Percentiles rank a stretch among this genome's conserved stretches.
These are phyloP conservation scores for Limenitis arthemis DNA, from an alignment of 2,888 invertebrate genomes.

Conservation along the genomic window DNA sequence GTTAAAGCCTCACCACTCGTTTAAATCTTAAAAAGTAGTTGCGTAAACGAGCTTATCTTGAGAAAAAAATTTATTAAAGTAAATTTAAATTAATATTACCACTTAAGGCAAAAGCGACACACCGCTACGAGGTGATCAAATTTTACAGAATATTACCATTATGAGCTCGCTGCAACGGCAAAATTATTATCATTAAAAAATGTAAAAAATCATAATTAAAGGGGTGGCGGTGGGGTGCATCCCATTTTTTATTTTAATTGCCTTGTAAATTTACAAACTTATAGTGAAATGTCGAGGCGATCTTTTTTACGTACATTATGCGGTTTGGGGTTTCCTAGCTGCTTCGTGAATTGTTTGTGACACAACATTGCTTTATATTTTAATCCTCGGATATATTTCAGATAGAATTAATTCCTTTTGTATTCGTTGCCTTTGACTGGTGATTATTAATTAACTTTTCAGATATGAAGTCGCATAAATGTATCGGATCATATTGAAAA, in stretches of 20 bases:
- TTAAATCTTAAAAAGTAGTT: too few relatives aligned
- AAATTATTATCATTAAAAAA: conserved; percentile 70
- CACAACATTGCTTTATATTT: not conserved
- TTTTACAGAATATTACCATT: conserved; percentile 33
- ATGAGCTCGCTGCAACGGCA: conserved; percentile 41
- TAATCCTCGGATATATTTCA: conserved; percentile 1
- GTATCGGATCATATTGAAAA: too few relatives aligned
- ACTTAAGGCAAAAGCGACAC: conserved; percentile 1
- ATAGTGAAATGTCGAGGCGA: conserved; percentile 50
- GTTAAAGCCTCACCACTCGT: not conserved
- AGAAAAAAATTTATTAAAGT: too few relatives aligned
- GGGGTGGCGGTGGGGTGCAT: conserved; percentile 57
- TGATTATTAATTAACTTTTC: conserved; percentile 3
- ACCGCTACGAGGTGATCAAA: conserved; percentile 28
- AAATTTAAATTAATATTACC: not conserved
- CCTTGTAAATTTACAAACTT: conserved; percentile 68
- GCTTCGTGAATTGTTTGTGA: conserved; percentile 1
- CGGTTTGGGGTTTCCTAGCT: conserved; percentile 20
- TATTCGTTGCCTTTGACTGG: conserved; percentile 2
- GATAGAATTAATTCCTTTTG: conserved; percentile 5
- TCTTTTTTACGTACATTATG: conserved; percentile 39
- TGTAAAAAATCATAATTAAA: conserved; percentile 68
- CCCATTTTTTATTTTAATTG: conserved; percentile 70
- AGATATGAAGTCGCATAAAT: not conserved
- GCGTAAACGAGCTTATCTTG: too few relatives aligned